phyloP scores from a whole-genome alignment of 2,888 invertebrate genomes.

The Diarsia rubi region DNA sequence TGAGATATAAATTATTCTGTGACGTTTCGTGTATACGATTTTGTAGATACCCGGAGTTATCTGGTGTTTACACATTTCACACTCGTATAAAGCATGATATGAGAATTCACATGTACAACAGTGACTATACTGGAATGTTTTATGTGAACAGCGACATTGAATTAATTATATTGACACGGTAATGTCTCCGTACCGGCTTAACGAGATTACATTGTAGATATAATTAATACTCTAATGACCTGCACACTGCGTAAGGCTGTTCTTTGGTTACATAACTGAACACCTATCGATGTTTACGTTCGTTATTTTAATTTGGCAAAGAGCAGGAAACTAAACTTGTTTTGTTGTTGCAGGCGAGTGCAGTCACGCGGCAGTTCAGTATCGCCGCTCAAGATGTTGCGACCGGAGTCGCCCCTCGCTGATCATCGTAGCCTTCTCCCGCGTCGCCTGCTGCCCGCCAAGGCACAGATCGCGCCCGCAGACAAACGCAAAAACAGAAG shows the following conservation, averaged over 20 bases:
- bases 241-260: constrained; percentile 26
- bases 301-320: neutral
- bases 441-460: constrained; percentile 86
- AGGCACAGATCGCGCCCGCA: constrained; percentile 87
- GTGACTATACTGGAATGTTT: constrained; percentile 45
- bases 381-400: constrained; percentile 87
- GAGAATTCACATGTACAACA: constrained; percentile 22
- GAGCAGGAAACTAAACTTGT: constrained; percentile 7
- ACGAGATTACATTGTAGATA: constrained; percentile 45
- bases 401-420: constrained; percentile 90
- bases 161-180: constrained; percentile 60
- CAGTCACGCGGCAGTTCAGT: constrained; percentile 79
- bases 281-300: constrained; percentile 4
- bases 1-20: constrained; percentile 53
- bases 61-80: constrained; percentile 57
- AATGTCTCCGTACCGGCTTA: constrained; percentile 51
- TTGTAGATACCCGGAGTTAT: constrained; percentile 62
- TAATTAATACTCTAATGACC: constrained; percentile 43
- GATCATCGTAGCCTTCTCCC: constrained; percentile 89
- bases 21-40: constrained; percentile 56
- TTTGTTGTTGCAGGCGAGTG: constrained; percentile 83
- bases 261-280: constrained; percentile 32
- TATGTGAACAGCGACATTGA: constrained; percentile 56
- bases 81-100: constrained; percentile 53
- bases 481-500: constrained; percentile 88